These are phyloP conservation scores for Orthonyx spaldingii DNA, from an alignment of 2,113 vertebrate species.

Conservation along the genomic window DNA sequence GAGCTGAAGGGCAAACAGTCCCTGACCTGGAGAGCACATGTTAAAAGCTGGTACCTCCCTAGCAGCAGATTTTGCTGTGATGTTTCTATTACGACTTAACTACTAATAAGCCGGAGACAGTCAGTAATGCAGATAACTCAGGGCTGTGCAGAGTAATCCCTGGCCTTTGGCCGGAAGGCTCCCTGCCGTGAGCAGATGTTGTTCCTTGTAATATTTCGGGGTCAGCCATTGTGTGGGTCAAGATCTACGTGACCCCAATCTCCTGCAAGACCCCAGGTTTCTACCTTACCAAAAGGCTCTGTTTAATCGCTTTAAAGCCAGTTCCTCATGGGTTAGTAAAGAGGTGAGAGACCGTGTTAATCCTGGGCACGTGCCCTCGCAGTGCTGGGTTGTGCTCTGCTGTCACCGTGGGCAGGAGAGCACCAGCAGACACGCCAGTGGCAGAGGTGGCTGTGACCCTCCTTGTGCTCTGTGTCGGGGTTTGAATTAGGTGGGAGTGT, in stretches of 20 bases:
- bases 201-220: background rate
- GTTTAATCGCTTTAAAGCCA: background rate
- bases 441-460: background rate
- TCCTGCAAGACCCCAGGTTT: background rate
- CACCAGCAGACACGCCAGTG: background rate
- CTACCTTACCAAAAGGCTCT: background rate
- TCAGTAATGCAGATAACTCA: background rate
- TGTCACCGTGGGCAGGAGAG: background rate
- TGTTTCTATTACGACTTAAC: background rate
- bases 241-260: background rate
- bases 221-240: background rate
- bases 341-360: background rate
- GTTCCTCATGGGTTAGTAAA: background rate
- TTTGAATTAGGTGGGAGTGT: background rate
- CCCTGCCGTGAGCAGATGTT: background rate
- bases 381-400: background rate
- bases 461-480: background rate
- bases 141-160: background rate
- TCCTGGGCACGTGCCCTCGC: background rate
- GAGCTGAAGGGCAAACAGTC: conserved; percentile 50
- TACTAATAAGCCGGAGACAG: background rate
- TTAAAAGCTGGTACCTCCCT: background rate
- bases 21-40: conserved; percentile 7
- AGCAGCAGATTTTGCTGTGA: background rate
- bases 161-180: background rate